phyloP scores from a whole-genome alignment of 2,797 vertebrate genomes.

The Hippoglossus hippoglossus region DNA sequence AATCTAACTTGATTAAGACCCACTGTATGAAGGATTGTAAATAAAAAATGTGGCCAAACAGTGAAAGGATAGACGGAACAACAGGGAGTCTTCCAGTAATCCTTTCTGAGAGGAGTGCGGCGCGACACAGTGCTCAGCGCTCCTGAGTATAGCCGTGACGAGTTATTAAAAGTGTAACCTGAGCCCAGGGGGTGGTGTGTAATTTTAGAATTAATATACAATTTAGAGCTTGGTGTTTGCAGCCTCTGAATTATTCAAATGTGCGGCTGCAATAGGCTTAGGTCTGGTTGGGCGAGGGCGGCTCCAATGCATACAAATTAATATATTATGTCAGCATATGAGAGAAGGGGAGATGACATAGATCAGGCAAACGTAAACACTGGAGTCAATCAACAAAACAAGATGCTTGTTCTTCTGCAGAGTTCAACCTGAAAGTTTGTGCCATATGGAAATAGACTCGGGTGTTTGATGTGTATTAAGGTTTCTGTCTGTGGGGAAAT shows the following conservation, averaged over 20 bases:
- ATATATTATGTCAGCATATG: slow-evolving; percentile 66
- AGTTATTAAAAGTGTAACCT: slow-evolving; percentile 77
- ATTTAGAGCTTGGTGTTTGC: slow-evolving; percentile 79
- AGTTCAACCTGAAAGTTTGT: slow-evolving; percentile 49
- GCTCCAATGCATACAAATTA: slow-evolving; percentile 73
- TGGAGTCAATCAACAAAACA: slow-evolving; percentile 61
- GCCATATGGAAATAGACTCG: slow-evolving; percentile 14
- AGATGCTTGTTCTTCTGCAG: slow-evolving; percentile 54
- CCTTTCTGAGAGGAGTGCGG: slow-evolving; percentile 50
- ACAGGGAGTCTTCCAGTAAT: slow-evolving; percentile 61
- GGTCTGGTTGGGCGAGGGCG: slow-evolving; percentile 49
- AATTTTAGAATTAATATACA: slow-evolving; percentile 84
- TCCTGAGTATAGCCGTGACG: slow-evolving; percentile 63
- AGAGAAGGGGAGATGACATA: slow-evolving; percentile 54
- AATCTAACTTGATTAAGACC: slow-evolving; percentile 65
- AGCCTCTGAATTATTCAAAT: slow-evolving; percentile 80
- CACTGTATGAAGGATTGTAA: slow-evolving; percentile 55
- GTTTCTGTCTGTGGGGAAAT: slow-evolving; percentile 28
- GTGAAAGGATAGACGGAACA: slow-evolving; percentile 48
- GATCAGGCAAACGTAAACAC: slow-evolving; percentile 69
- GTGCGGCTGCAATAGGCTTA: slow-evolving; percentile 50
- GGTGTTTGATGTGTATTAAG: slow-evolving; percentile 16
- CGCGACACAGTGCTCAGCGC: slow-evolving; percentile 19
- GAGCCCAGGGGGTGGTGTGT: slow-evolving; percentile 66
- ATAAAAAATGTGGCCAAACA: slow-evolving; percentile 60